Evolutionary conservation across 2,797 vertebrate genomes (phyloP), one percentile per base, ranked within the genome.

Genomic region (Erithacus rubecula): DNA sequence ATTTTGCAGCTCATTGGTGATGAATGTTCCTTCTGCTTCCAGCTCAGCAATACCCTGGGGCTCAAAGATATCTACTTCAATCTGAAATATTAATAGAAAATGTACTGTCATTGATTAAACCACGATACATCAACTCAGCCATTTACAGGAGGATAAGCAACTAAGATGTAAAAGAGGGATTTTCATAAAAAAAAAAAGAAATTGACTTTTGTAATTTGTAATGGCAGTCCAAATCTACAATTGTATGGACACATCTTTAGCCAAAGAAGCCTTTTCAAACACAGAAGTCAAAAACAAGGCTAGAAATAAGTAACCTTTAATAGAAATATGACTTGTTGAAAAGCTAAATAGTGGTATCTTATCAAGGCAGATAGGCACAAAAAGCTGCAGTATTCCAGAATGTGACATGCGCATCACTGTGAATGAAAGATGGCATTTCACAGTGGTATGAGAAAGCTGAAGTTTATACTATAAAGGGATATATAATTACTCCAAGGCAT

Each of bases 1-100:
- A 5, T 98, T 98, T 91, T 98, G 97, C 89, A 99, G 95, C 7
- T 99, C 98, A 90, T 99, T 99, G 82, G 98, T 98, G 89, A 99
- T 97, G 95, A 99, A 99, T 4, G 98, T 98, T 79, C 97, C 98
- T 78, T 98, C 94, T 2, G 98, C 97, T 20, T 99, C 98, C 91
- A 99, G 94, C 30, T 94, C 97, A 79, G 96, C 94, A 85, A 99
- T 98, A 34, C 98, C 99, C 85, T 99, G 98, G 15, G 99, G 98
- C 96, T 99, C 99, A 67, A 98, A 99, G 94, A 99, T 98, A 76
- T 98, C 96, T 78, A 97, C 96, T 60, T 98, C 95, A 67, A 99
- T 99, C 99, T 99, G 97, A 96, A 95, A 97, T 23, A 75, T 71
- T 62, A 90, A 96, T 96, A 79, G 53, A 87, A 95, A 92, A 70